Evolutionary conservation across 2,888 invertebrate genomes (phyloP).

Genomic region (Nephrotoma guestfalica): DNA sequence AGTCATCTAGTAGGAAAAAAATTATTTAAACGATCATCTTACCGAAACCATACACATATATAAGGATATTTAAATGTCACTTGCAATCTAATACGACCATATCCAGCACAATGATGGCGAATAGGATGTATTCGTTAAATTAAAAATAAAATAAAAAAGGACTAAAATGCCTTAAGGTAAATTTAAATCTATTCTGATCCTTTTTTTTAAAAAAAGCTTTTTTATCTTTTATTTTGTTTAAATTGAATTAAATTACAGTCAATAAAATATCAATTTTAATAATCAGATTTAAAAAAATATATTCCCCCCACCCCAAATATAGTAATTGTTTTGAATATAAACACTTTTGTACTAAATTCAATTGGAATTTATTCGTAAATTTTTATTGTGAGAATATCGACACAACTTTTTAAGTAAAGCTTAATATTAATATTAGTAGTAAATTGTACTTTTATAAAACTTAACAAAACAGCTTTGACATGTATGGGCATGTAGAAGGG

Average conservation of each 20-base stretch:
- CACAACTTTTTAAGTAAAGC: neutral
- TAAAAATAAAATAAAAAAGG: neutral
- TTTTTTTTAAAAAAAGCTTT: neutral
- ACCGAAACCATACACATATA: neutral
- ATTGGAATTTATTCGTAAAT: neutral
- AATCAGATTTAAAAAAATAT: neutral
- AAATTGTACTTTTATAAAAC: no score
- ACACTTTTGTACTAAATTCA: neutral
- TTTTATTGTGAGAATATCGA: neutral
- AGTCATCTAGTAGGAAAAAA: neutral
- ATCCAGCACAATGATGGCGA: neutral
- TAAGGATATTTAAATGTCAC: neutral
- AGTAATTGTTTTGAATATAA: neutral
- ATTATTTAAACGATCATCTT: neutral
- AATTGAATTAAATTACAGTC: neutral
- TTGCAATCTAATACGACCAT: neutral
- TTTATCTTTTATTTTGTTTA: neutral
- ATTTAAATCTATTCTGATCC: neutral
- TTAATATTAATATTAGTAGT: neutral
- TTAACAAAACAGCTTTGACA: neutral
- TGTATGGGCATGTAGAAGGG: neutral
- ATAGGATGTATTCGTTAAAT: neutral
- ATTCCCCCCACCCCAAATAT: neutral
- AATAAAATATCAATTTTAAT: neutral
- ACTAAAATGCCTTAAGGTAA: neutral